Conservation (phyloP, 2,797 vertebrate genomes). For the Arremon brunneinucha region DNA sequence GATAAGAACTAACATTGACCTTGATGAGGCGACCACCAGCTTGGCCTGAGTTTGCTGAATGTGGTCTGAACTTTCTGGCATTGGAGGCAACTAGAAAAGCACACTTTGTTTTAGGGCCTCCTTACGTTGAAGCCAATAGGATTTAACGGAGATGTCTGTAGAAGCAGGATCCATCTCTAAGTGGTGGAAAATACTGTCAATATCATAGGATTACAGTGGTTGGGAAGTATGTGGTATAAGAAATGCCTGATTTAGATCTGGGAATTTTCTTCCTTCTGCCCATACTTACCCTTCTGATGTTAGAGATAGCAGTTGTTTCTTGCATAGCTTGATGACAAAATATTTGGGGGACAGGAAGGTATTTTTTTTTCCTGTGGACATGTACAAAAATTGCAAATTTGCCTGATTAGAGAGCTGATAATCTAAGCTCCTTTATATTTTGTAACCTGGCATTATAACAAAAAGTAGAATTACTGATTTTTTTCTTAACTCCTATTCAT, state of each 20-base stretch:
- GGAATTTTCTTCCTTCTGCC: not conserved
- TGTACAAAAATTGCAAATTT: not conserved
- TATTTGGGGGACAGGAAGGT: not conserved
- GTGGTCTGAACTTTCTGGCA: not conserved
- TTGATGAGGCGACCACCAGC: not conserved
- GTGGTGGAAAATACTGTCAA: not conserved
- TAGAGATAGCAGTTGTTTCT: not conserved
- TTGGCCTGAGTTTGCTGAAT: not conserved
- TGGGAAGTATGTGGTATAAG: not conserved
- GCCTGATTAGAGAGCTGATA: not conserved
- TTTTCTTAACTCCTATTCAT: not conserved
- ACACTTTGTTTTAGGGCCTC: not conserved
- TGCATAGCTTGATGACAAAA: not conserved
- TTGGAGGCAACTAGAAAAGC: not conserved
- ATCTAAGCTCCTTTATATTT: not conserved
- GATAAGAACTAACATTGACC: not conserved
- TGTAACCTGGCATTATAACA: not conserved
- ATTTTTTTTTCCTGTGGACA: not conserved
- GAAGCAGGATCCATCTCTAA: slow-evolving; percentile 32
- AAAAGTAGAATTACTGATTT: not conserved
- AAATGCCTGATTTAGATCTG: not conserved
- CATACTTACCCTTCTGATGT: not conserved
- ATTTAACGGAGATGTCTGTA: slow-evolving; percentile 33
- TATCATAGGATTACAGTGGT: not conserved
- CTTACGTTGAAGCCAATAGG: not conserved